Evolutionary conservation across 1,140 invertebrate genomes (phyloP).

Genomic region (Brachionus rubens): DNA sequence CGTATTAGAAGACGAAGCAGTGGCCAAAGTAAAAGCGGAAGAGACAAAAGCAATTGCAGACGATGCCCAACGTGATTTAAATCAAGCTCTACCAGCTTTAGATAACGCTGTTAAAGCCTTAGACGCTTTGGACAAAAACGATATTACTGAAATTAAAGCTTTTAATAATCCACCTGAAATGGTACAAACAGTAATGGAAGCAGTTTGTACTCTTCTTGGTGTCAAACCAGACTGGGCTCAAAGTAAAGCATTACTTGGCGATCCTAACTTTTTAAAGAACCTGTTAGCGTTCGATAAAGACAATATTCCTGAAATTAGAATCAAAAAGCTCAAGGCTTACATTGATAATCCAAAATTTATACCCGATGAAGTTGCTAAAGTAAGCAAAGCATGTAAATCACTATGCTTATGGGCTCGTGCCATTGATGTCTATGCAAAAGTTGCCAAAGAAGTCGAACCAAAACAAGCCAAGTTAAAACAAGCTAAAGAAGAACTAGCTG

Average conservation of each 20-base stretch:
- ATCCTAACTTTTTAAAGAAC: constrained; percentile 58
- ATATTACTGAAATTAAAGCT: constrained; percentile 81
- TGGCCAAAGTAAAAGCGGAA: constrained; percentile 60
- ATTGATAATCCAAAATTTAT: constrained; percentile 63
- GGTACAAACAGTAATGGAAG: constrained; percentile 69
- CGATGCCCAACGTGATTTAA: constrained; percentile 55
- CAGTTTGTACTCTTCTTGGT: constrained; percentile 76
- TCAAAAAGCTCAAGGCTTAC: constrained; percentile 71
- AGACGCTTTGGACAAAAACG: constrained; percentile 78
- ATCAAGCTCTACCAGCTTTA: constrained; percentile 32
- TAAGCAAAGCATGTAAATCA: constrained; percentile 57
- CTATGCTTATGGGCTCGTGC: constrained; percentile 61
- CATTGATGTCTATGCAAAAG: constrained; percentile 58
- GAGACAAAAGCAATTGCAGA: constrained; percentile 61
- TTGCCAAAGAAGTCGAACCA: constrained; percentile 61
- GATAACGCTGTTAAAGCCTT: constrained; percentile 66
- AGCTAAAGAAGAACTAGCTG: constrained; percentile 58
- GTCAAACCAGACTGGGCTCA: constrained; percentile 69
- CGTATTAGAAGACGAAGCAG: constrained; percentile 59
- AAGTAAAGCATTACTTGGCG: constrained; percentile 58
- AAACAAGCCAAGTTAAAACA: constrained; percentile 73
- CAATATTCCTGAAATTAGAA: constrained; percentile 71
- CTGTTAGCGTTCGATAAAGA: constrained; percentile 68
- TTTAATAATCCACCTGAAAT: constrained; percentile 69
- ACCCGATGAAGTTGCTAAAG: constrained; percentile 62